phyloP scores from a whole-genome alignment of 2,113 vertebrate species.

The Burhinus oedicnemus region DNA sequence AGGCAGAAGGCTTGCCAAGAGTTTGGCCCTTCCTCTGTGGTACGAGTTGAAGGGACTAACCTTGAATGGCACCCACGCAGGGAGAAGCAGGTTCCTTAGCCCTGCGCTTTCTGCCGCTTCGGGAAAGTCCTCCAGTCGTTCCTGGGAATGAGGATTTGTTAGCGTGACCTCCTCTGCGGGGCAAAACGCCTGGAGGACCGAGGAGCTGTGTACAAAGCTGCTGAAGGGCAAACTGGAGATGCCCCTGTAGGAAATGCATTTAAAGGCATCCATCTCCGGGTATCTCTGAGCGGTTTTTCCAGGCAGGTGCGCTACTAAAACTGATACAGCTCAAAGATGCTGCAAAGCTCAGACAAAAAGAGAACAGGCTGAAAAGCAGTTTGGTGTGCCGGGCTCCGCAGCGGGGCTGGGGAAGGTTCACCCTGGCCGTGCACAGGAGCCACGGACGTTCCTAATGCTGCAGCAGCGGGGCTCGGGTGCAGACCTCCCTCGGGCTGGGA shows the following conservation, averaged over 20 bases:
- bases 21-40: not conserved
- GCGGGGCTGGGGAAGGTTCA: not conserved
- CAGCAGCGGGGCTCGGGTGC: not conserved
- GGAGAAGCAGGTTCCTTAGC: not conserved
- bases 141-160: not conserved
- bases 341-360: not conserved
- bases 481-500: not conserved
- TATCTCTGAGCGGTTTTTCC: not conserved
- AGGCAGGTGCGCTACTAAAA: not conserved
- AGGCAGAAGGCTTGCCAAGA: not conserved
- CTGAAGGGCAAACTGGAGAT: not conserved
- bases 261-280: rapidly evolving
- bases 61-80: not conserved
- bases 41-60: not conserved
- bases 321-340: not conserved
- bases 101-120: rapidly evolving
- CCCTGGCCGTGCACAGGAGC: rapidly evolving
- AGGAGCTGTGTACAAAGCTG: not conserved
- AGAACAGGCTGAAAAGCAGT: not conserved
- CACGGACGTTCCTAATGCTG: rapidly evolving
- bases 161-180: rapidly evolving
- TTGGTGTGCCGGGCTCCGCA: not conserved
- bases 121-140: rapidly evolving
- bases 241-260: not conserved
- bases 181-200: not conserved